Percentiles rank a stretch among this genome's conserved stretches.
These are phyloP conservation scores for Campoletis sonorensis DNA, from an alignment of 1,140 invertebrate genomes.

Conservation along the genomic window DNA sequence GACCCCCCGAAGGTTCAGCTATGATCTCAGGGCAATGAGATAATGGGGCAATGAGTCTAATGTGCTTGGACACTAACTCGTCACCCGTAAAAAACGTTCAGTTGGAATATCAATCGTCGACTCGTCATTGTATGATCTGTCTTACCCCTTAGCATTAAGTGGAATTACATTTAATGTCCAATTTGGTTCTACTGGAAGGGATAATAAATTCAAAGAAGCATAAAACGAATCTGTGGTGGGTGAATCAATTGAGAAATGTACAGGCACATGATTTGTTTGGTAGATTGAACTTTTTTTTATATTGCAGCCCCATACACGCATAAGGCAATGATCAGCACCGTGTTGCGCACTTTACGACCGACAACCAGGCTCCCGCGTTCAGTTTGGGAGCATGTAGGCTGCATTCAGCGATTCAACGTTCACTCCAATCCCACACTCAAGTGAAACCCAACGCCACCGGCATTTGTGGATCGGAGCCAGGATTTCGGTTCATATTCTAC, in stretches of 20 bases:
- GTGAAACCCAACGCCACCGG: not conserved
- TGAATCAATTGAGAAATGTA: constrained; percentile 2
- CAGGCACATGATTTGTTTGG: not conserved
- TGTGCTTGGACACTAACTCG: not conserved
- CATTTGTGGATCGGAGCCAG: constrained; percentile 49
- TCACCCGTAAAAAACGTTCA: constrained; percentile 17
- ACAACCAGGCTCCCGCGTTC: not conserved
- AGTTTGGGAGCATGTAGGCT: not conserved
- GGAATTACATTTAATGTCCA: constrained; percentile 28
- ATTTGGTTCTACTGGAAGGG: constrained; percentile 1
- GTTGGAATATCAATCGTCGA: constrained; percentile 11
- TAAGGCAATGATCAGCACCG: constrained; percentile 16
- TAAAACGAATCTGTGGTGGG: not conserved
- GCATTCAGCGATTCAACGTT: constrained; percentile 2
- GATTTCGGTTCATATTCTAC: constrained; percentile 34
- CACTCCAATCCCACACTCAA: not conserved
- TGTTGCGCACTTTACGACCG: constrained; percentile 34
- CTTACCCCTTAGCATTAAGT: not conserved
- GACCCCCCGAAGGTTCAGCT: constrained; percentile 32
- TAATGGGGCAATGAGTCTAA: constrained; percentile 17
- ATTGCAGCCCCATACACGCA: not conserved
- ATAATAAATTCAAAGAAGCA: constrained; percentile 16
- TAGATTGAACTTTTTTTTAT: constrained; percentile 10
- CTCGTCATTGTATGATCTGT: constrained; percentile 23
- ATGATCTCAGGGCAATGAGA: constrained; percentile 25